A percentile compares a stretch with the other conserved stretches of the same genome.
These are phyloP conservation scores for Perizoma affinitatum DNA, from an alignment of 2,888 invertebrate species.

Conservation along the genomic window DNA sequence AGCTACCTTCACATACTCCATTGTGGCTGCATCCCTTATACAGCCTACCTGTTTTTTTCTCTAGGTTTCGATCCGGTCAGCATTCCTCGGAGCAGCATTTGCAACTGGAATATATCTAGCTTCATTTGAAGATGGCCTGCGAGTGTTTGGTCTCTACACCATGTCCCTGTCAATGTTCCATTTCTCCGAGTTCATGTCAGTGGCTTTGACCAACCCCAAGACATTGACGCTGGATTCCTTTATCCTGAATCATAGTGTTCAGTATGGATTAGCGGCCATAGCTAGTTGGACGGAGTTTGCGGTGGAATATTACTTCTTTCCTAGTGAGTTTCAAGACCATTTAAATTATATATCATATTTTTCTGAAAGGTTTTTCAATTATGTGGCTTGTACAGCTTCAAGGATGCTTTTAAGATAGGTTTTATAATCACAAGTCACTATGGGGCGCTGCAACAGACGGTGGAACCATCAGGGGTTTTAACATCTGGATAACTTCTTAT, in stretches of 20 bases:
- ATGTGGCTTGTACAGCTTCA: no score
- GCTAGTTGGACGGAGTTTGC: slow-evolving; percentile 90
- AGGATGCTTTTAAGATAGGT: background rate
- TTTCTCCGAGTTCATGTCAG: slow-evolving; percentile 95
- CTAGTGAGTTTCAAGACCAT: slow-evolving; percentile 75
- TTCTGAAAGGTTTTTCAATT: no score
- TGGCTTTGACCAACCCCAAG: slow-evolving; percentile 93
- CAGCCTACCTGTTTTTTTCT: slow-evolving; percentile 29
- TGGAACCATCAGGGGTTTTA: no score
- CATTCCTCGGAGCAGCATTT: slow-evolving; percentile 89
- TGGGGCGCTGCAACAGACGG: no score
- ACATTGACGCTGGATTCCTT: slow-evolving; percentile 93
- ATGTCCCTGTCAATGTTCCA: slow-evolving; percentile 94
- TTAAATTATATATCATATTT: no score
- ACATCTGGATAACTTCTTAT: background rate
- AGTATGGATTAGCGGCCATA: slow-evolving; percentile 90
- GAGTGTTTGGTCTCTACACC: slow-evolving; percentile 91
- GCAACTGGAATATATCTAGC: slow-evolving; percentile 86
- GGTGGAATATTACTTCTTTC: slow-evolving; percentile 90
- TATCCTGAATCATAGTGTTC: slow-evolving; percentile 96
- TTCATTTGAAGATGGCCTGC: slow-evolving; percentile 81
- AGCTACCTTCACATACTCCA: no score
- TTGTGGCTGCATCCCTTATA: no score
- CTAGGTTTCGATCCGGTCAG: slow-evolving; percentile 90
- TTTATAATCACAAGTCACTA: no score